Base-by-base conservation (phyloP, 2,888 invertebrate species). In the Strigamia crassipes region DNA sequence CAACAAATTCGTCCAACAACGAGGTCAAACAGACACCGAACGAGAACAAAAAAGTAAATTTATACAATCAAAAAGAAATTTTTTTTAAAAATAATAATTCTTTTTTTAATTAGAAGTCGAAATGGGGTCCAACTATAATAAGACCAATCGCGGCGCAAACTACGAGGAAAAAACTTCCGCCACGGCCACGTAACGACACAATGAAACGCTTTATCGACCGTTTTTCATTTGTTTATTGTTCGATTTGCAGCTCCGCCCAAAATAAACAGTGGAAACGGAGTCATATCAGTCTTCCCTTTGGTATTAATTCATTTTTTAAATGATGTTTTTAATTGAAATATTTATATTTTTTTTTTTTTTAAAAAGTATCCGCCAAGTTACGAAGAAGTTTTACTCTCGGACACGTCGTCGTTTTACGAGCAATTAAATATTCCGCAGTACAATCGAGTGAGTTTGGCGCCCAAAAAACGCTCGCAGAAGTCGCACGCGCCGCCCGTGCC, bases 341-440 rank as follows among this genome's bases (percentile, higher is more conserved):
- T n/a, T n/a, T n/a, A n/a, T n/a, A n/a, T n/a, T n/a, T n/a, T n/a
- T n/a, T n/a, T n/a, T n/a, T n/a, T n/a, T n/a, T n/a, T n/a, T n/a
- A n/a, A n/a, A n/a, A n/a, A n/a, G n/a, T n/a, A 61, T 61, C 61
- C 61, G 23, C 61, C 61, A 61, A 61, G 61, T 61, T 61, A 61
- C 61, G 61, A 61, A 61, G 61, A 61, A 61, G 61, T 61, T 23
- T 23, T 61, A 9, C 21, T 15, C 1, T 8, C 23, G 1, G 61
- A 61, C 12, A 61, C 61, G 23, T 61, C 61, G 46, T 46, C 46
- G n/a, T 46, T 46, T 46, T 46, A 46, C 46, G 46, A 46, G 46
- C 46, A 46, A 1, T 46, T 46, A 46, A 46, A 46, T 46, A n/a
- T n/a, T 6, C 21, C 61, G 6, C 61, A 21, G 6, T 61, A 21